Evolutionary conservation across 2,888 invertebrate genomes (phyloP).

Genomic region (Geotrupes spiniger): DNA sequence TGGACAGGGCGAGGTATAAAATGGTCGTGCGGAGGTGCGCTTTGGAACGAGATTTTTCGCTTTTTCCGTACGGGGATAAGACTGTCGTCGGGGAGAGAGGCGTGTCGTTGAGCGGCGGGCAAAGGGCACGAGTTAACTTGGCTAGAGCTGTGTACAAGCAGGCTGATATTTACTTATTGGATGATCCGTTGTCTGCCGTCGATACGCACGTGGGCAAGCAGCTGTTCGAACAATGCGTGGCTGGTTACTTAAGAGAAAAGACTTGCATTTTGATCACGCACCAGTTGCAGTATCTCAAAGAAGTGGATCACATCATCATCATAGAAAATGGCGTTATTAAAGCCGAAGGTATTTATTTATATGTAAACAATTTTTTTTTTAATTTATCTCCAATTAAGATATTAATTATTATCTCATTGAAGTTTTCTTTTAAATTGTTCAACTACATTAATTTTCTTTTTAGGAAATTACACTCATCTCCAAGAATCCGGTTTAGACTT

Average conservation of each 20-base stretch:
- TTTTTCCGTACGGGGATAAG: slow-evolving; percentile 79
- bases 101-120: slow-evolving; percentile 76
- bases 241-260: slow-evolving; percentile 63
- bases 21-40: slow-evolving; percentile 69
- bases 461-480: slow-evolving; percentile 64
- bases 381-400: too few relatives aligned
- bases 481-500: slow-evolving; percentile 75
- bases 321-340: slow-evolving; percentile 58
- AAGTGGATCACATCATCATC: slow-evolving; percentile 59
- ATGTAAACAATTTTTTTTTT: too few relatives aligned
- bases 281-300: slow-evolving; percentile 67
- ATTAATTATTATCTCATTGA: neutral
- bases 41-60: slow-evolving; percentile 68
- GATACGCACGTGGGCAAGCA: slow-evolving; percentile 88
- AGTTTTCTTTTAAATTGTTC: neutral
- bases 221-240: slow-evolving; percentile 80
- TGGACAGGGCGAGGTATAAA: slow-evolving; percentile 65
- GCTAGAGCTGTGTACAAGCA: slow-evolving; percentile 84
- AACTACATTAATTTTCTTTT: too few relatives aligned
- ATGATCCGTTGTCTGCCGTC: slow-evolving; percentile 92
- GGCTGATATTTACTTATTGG: slow-evolving; percentile 82
- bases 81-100: slow-evolving; percentile 84
- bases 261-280: slow-evolving; percentile 76
- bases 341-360: slow-evolving; percentile 55
- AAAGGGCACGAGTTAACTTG: slow-evolving; percentile 84